phyloP scores from a whole-genome alignment of 1,140 invertebrate species.

The Dysdera silvatica region DNA sequence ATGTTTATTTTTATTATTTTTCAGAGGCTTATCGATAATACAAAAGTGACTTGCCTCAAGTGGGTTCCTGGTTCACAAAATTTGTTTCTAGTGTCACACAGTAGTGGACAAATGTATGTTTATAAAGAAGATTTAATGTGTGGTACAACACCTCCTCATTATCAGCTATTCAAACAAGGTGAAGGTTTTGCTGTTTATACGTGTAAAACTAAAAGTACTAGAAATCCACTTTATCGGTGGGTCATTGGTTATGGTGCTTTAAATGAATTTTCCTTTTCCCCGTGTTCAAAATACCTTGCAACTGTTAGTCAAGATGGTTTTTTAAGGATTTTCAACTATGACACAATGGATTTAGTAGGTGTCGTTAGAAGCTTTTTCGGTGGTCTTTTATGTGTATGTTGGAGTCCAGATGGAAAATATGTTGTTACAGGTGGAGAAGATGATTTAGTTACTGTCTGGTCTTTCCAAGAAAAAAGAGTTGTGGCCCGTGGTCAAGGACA shows the following conservation, averaged over 20 bases:
- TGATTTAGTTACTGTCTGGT: conserved; percentile 97
- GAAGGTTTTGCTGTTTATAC: conserved; percentile 89
- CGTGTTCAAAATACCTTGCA: conserved; percentile 83
- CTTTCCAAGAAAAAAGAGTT: conserved; percentile 80
- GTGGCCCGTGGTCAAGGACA: conserved; percentile 88
- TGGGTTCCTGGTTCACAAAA: conserved; percentile 92
- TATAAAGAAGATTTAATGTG: conserved; percentile 93
- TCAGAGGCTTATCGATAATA: conserved; percentile 94
- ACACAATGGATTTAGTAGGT: conserved; percentile 90
- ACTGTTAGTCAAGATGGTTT: conserved; percentile 94
- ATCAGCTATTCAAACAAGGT: conserved; percentile 91
- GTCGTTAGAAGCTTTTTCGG: conserved; percentile 93
- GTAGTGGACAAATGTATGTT: conserved; percentile 93
- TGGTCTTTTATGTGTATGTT: conserved; percentile 85
- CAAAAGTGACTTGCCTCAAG: conserved; percentile 93
- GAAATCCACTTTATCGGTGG: conserved; percentile 87
- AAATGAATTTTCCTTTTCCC: conserved; percentile 96
- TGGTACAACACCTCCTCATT: conserved; percentile 67
- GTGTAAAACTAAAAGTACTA: conserved; percentile 89
- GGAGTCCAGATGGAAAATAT: conserved; percentile 93
- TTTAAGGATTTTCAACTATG: conserved; percentile 91
- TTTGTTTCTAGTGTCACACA: conserved; percentile 87
- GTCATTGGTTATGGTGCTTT: conserved; percentile 73
- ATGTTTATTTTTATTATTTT: conserved; percentile 42
- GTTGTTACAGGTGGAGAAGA: conserved; percentile 97